phyloP scores from a whole-genome alignment of 2,888 invertebrate genomes.

The Drosophila testacea region DNA sequence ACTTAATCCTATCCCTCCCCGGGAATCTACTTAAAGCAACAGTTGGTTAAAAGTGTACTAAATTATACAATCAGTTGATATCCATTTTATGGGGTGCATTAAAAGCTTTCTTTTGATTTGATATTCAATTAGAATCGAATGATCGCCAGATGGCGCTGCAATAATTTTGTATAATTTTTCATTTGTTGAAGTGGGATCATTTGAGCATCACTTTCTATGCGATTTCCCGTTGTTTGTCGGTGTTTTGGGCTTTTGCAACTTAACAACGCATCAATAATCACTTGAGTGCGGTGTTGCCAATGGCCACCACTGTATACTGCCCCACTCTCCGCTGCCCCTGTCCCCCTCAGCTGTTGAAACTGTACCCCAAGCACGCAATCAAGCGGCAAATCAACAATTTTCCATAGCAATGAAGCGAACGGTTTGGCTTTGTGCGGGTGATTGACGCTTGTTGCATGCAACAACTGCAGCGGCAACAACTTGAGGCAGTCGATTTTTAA shows the following conservation, averaged over 20 bases:
- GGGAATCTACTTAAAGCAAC: constrained; percentile 8
- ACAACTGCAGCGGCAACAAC: constrained; percentile 57
- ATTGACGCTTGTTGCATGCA: constrained; percentile 81
- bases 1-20: background rate
- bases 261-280: constrained; percentile 66
- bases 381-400: constrained; percentile 81
- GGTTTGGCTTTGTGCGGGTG: constrained; percentile 77
- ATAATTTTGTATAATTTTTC: constrained; percentile 27
- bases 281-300: constrained; percentile 50
- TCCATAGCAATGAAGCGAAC: constrained; percentile 79
- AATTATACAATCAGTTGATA: background rate
- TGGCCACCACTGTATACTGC: constrained; percentile 6
- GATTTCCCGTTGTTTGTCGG: constrained; percentile 42
- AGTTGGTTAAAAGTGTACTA: constrained; percentile 19
- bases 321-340: constrained; percentile 2
- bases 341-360: constrained; percentile 1
- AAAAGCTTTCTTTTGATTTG: background rate
- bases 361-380: constrained; percentile 73
- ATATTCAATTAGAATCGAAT: background rate
- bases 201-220: constrained; percentile 43
- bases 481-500: constrained; percentile 77
- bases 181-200: constrained; percentile 35
- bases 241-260: constrained; percentile 43
- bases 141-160: constrained; percentile 16
- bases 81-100: background rate